Conservation (phyloP, 2,797 vertebrate species). For the Rhodeus uyekii region DNA sequence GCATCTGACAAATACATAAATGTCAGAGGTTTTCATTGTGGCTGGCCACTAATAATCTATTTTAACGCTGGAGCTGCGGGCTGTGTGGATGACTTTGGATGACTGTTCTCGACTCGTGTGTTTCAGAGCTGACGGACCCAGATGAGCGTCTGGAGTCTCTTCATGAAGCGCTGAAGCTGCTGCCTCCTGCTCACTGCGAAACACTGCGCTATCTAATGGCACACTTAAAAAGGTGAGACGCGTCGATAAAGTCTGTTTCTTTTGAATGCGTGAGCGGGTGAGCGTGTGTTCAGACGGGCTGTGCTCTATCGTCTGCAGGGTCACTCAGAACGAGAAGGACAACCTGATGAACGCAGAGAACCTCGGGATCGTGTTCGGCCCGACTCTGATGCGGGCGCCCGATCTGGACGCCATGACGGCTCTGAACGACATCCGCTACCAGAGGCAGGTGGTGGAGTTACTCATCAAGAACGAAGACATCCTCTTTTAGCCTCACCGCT, state of each 20-base stretch:
- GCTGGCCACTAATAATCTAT: no score
- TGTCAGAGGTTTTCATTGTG: no score
- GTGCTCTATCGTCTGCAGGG: slow-evolving; percentile 73
- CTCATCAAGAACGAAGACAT: slow-evolving; percentile 97
- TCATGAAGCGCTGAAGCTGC: slow-evolving; percentile 87
- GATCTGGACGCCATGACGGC: slow-evolving; percentile 92
- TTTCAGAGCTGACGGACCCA: slow-evolving; percentile 86
- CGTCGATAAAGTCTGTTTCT: not conserved
- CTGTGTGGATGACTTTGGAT: no score
- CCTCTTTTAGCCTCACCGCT: slow-evolving; percentile 82
- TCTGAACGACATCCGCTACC: slow-evolving; percentile 95
- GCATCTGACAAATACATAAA: no score
- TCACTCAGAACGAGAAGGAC: slow-evolving; percentile 92
- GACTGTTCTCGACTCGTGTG: no score
- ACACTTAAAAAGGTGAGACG: slow-evolving; percentile 91
- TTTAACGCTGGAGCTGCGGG: no score
- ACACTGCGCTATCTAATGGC: slow-evolving; percentile 96
- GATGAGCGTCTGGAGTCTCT: slow-evolving; percentile 94
- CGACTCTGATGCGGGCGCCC: slow-evolving; percentile 94
- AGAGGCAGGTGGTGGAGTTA: slow-evolving; percentile 97
- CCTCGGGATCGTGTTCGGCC: slow-evolving; percentile 95
- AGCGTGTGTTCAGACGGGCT: not conserved
- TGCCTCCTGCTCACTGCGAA: slow-evolving; percentile 93
- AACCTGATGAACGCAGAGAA: slow-evolving; percentile 99
- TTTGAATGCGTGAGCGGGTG: not conserved